A percentile compares a stretch with the other conserved stretches of the same genome.
Conservation (phyloP, 2,888 invertebrate species). For the Vesta saturnalis region DNA sequence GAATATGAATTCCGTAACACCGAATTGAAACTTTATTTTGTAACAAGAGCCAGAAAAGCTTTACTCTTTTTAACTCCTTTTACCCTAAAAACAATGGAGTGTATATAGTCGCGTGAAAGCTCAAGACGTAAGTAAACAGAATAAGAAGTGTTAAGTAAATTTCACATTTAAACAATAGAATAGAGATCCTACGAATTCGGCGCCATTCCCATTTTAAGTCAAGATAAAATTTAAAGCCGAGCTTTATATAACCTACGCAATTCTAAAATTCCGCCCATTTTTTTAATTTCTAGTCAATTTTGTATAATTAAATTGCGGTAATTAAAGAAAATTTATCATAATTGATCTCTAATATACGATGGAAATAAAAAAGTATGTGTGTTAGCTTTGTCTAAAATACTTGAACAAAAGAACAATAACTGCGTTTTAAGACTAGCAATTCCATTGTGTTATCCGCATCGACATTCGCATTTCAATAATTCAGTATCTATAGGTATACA, state of each 20-base stretch:
- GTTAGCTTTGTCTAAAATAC: background rate
- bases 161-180: conserved; percentile 32
- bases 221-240: conserved; percentile 13
- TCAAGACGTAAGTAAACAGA: conserved; percentile 33
- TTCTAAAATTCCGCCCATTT: no score
- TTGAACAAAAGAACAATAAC: background rate
- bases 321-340: background rate
- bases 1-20: conserved; percentile 55
- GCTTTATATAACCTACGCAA: conserved; percentile 21
- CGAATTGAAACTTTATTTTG: conserved; percentile 47
- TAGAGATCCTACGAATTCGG: conserved; percentile 30
- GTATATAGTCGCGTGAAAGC: conserved; percentile 26
- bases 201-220: conserved; percentile 27
- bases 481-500: background rate
- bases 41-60: conserved; percentile 42
- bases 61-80: conserved; percentile 42
- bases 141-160: conserved; percentile 37
- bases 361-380: no score
- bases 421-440: background rate
- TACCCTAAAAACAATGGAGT: conserved; percentile 45
- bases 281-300: conserved; percentile 15
- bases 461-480: background rate
- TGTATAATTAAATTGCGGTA: background rate
- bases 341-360: background rate
- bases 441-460: background rate